Evolutionary conservation across 2,113 vertebrate species (phyloP).

Genomic region (Amazona vittata): DNA sequence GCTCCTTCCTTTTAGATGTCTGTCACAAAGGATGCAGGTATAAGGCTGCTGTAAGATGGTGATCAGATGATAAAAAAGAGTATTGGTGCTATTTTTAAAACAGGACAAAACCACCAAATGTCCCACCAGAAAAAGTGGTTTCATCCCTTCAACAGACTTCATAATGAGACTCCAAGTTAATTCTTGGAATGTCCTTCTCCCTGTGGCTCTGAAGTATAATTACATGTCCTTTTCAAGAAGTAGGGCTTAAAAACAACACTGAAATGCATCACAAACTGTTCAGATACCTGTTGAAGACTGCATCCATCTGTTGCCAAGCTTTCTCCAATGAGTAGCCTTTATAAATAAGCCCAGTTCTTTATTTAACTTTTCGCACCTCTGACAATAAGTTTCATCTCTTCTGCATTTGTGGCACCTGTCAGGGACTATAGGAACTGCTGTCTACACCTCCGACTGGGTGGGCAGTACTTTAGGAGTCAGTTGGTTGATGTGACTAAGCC

Average conservation of each 20-base stretch:
- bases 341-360: neutral
- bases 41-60: neutral
- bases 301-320: neutral
- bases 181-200: neutral
- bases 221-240: neutral
- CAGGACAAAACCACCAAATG: accelerated
- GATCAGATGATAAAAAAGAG: neutral
- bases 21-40: neutral
- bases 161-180: neutral
- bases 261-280: neutral
- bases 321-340: neutral
- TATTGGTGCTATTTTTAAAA: neutral
- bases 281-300: neutral
- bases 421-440: neutral
- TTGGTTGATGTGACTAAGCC: neutral
- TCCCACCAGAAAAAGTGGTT: neutral
- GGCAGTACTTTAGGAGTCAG: neutral
- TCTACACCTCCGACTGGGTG: neutral
- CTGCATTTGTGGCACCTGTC: neutral
- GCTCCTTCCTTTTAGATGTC: neutral
- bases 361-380: neutral
- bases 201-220: accelerated
- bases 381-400: neutral
- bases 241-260: neutral
- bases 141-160: neutral